Percentiles rank a stretch among this genome's conserved stretches.
Conservation (phyloP, 2,797 vertebrate species). For the Triplophysa yarkandensis region DNA sequence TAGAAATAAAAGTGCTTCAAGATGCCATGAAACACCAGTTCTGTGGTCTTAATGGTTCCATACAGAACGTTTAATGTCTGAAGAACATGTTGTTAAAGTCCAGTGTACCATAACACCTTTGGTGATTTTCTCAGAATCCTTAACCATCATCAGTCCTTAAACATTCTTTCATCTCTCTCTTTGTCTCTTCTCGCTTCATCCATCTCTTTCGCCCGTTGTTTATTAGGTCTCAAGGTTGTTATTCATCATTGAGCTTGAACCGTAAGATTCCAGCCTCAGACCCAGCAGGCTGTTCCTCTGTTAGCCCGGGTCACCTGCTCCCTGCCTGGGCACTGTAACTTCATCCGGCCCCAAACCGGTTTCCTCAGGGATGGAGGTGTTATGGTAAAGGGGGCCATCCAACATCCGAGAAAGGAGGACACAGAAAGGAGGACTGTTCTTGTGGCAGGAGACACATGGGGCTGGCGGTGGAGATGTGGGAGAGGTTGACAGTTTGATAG, state of each 20-base stretch:
- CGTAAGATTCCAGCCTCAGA: slow-evolving; percentile 17
- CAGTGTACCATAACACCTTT: slow-evolving; percentile 39
- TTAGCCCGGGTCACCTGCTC: slow-evolving; percentile 40
- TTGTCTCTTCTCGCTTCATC: slow-evolving; percentile 3
- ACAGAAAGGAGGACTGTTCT: slow-evolving; percentile 37
- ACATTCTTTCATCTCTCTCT: background rate
- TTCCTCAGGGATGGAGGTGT: slow-evolving; percentile 34
- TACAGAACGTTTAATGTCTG: too few species aligned
- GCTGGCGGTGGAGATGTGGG: slow-evolving; percentile 23
- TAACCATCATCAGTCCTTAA: background rate
- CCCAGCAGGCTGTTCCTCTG: slow-evolving; percentile 37
- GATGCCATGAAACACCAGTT: too few species aligned
- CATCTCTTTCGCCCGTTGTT: slow-evolving; percentile 19
- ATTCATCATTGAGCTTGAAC: slow-evolving; percentile 17
- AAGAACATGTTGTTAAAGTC: slow-evolving; percentile 21
- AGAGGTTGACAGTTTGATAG: slow-evolving; percentile 45
- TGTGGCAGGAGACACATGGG: slow-evolving; percentile 1
- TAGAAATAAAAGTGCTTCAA: too few species aligned
- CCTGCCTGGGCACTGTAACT: slow-evolving; percentile 28
- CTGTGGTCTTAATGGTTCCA: too few species aligned
- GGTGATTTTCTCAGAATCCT: slow-evolving; percentile 23
- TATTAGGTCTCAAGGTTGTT: slow-evolving; percentile 36
- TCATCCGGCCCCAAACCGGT: slow-evolving; percentile 22
- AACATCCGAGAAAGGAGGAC: slow-evolving; percentile 4
- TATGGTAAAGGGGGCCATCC: slow-evolving; percentile 14